These are phyloP conservation scores for Caenorhabditis zanzibari DNA, from an alignment of 2,888 invertebrate genomes.

Conservation along the genomic window DNA sequence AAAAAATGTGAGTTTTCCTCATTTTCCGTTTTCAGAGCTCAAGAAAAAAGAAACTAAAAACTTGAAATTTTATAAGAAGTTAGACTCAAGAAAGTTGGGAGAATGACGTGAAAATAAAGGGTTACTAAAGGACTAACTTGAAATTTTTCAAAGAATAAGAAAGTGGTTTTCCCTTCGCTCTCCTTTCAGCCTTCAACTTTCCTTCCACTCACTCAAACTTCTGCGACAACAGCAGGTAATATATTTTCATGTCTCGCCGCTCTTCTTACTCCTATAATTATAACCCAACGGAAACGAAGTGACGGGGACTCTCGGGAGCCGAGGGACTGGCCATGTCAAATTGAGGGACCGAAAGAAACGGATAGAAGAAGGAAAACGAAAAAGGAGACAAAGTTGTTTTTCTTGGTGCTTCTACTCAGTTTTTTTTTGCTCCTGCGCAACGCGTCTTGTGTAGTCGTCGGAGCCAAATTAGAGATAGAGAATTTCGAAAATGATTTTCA, in stretches of 20 bases:
- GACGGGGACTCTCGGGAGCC: not conserved
- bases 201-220: slow-evolving; percentile 34
- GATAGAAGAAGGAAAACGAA: slow-evolving; percentile 12
- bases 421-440: slow-evolving; percentile 18
- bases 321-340: slow-evolving; percentile 28
- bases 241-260: slow-evolving; percentile 44
- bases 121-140: not conserved
- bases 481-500: slow-evolving; percentile 31
- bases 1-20: too few species aligned
- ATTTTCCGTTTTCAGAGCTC: not conserved
- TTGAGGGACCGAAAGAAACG: slow-evolving; percentile 35
- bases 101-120: slow-evolving; percentile 1
- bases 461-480: slow-evolving; percentile 48
- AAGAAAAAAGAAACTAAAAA: not conserved
- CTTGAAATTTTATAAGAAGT: not conserved
- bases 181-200: not conserved
- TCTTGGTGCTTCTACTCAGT: slow-evolving; percentile 45
- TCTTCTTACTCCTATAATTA: slow-evolving; percentile 40
- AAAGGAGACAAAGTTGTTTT: slow-evolving; percentile 48
- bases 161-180: slow-evolving; percentile 33
- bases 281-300: slow-evolving; percentile 49
- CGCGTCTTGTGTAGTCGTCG: not conserved
- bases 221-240: slow-evolving; percentile 44
- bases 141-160: slow-evolving; percentile 3
- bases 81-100: not conserved